phyloP scores from a whole-genome alignment of 2,888 invertebrate genomes.

The Heteromyza rotundicornis region DNA sequence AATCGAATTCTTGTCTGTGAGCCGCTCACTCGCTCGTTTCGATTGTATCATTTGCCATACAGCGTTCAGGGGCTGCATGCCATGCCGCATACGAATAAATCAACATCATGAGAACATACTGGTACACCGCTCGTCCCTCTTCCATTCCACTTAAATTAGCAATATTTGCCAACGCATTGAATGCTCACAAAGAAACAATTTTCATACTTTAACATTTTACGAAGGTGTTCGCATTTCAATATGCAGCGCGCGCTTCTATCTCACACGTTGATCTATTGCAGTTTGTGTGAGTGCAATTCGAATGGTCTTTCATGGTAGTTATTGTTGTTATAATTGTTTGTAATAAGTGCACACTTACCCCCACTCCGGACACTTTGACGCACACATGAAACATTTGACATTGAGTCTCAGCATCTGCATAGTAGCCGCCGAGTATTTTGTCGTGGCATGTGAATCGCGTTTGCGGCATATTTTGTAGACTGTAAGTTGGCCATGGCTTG shows the following conservation, averaged over 20 bases:
- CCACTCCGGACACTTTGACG: conserved; percentile 81
- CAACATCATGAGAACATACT: background rate
- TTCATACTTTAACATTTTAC: conserved; percentile 9
- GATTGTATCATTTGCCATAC: background rate
- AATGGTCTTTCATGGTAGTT: background rate
- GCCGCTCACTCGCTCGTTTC: background rate
- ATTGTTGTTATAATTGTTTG: background rate
- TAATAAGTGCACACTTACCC: conserved; percentile 62
- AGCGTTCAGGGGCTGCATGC: too few relatives aligned
- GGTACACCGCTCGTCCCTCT: too few relatives aligned
- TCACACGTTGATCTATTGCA: conserved; percentile 18
- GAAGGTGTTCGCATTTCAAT: background rate
- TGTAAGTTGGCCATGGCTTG: conserved; percentile 66
- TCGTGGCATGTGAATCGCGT: conserved; percentile 78
- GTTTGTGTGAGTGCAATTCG: background rate
- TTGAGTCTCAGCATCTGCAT: conserved; percentile 84
- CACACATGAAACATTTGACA: conserved; percentile 92
- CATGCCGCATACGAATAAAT: background rate
- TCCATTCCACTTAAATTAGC: too few relatives aligned
- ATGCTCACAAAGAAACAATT: too few relatives aligned
- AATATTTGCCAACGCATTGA: too few relatives aligned
- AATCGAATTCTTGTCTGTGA: background rate
- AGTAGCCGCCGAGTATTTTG: conserved; percentile 87
- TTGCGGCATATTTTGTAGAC: conserved; percentile 68
- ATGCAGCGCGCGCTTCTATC: background rate